Conservation (phyloP, 1,140 invertebrate genomes). For the Dendrolimus kikuchii region DNA sequence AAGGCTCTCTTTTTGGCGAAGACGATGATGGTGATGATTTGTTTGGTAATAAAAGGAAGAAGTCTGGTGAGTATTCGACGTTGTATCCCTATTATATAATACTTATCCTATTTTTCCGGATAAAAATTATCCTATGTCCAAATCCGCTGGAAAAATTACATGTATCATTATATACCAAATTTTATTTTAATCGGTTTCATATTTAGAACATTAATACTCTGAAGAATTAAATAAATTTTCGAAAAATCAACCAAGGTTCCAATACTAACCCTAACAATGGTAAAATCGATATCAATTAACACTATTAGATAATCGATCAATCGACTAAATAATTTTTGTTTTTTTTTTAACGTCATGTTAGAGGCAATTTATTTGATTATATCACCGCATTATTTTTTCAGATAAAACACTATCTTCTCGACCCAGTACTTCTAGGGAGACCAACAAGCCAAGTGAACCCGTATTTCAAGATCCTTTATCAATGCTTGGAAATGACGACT, state of each 20-base stretch:
- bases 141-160: background rate
- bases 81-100: conserved; percentile 3
- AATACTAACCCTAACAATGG: background rate
- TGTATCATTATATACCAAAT: background rate
- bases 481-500: conserved; percentile 26
- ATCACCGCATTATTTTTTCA: too few species aligned
- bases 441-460: conserved; percentile 21
- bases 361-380: too few species aligned
- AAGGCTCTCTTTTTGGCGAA: conserved; percentile 41
- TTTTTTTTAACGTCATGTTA: too few species aligned
- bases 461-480: conserved; percentile 48
- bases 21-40: conserved; percentile 45
- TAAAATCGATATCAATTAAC: too few species aligned
- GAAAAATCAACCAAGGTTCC: background rate
- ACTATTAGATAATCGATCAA: too few species aligned
- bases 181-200: background rate
- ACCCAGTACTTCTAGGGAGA: conserved; percentile 20
- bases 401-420: too few species aligned
- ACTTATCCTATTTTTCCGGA: too few species aligned
- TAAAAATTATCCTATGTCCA: background rate
- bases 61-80: conserved; percentile 5
- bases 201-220: background rate
- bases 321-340: too few species aligned
- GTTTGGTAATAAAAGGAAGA: conserved; percentile 32
- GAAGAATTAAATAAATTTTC: background rate